Evolutionary conservation across 2,888 invertebrate species (phyloP).

Genomic region (Plemyria rubiginata): DNA sequence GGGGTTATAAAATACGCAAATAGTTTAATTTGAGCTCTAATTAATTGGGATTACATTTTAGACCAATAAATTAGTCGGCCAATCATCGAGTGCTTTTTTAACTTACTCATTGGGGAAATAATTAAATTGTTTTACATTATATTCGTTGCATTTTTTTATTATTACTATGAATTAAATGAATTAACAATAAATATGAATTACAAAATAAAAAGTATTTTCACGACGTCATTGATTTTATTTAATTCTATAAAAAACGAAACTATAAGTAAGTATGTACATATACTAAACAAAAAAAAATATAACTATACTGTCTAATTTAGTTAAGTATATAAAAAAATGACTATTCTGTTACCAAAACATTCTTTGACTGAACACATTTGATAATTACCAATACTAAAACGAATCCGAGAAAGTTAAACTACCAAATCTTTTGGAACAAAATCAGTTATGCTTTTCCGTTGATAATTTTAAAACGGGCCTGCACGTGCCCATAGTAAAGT

Average conservation of each 20-base stretch:
- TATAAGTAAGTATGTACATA: too few species aligned
- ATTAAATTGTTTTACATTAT: too few species aligned
- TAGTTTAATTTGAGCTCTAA: neutral
- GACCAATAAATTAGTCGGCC: neutral
- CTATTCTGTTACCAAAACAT: constrained; percentile 19
- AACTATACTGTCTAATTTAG: too few species aligned
- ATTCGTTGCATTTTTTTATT: too few species aligned
- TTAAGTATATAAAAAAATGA: neutral
- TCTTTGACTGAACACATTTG: constrained; percentile 32
- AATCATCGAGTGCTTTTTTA: neutral
- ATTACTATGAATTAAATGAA: too few species aligned
- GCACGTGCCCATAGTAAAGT: constrained; percentile 37
- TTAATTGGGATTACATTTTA: neutral
- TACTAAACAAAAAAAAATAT: too few species aligned
- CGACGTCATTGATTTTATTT: neutral
- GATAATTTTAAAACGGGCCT: constrained; percentile 38
- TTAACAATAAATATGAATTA: too few species aligned
- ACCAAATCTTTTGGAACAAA: constrained; percentile 38
- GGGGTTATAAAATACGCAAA: constrained; percentile 1
- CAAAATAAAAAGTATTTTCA: too few species aligned
- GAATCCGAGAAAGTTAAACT: constrained; percentile 43
- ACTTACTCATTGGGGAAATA: neutral
- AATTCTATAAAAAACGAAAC: neutral
- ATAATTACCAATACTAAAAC: constrained; percentile 30
- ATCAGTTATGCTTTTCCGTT: constrained; percentile 37